These are phyloP conservation scores for Forbesichthys papilliferus DNA, from an alignment of 2,113 vertebrate genomes.

Conservation along the genomic window DNA sequence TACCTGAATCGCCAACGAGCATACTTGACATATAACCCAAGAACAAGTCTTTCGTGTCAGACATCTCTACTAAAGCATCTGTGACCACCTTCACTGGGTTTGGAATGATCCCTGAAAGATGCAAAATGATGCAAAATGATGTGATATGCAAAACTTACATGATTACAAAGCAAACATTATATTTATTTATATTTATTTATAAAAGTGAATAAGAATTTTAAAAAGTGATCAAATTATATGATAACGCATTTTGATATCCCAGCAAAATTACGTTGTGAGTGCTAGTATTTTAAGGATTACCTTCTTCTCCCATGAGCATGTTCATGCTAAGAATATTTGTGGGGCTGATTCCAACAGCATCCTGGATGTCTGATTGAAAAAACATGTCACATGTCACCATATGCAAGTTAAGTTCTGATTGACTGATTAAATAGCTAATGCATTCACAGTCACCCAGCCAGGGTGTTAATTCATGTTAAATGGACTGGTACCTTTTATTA, in stretches of 20 bases:
- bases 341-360: conserved; percentile 63
- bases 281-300: conserved; percentile 29
- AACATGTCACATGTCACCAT: not conserved
- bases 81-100: conserved; percentile 74
- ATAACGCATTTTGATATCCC: not conserved
- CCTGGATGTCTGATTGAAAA: conserved; percentile 46
- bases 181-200: not conserved
- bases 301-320: conserved; percentile 57
- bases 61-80: conserved; percentile 69
- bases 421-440: too few relatives aligned
- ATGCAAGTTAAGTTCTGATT: not conserved
- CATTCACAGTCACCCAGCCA: too few relatives aligned
- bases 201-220: not conserved
- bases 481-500: conserved; percentile 38
- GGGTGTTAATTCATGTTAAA: not conserved
- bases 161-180: not conserved
- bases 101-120: conserved; percentile 58
- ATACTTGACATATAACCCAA: conserved; percentile 73
- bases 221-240: not conserved
- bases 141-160: not conserved
- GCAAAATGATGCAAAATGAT: not conserved
- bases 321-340: conserved; percentile 46
- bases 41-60: conserved; percentile 70
- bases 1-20: conserved; percentile 73
- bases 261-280: not conserved